Base-by-base conservation (phyloP, 2,888 invertebrate genomes). In the Orthosia gracilis region DNA sequence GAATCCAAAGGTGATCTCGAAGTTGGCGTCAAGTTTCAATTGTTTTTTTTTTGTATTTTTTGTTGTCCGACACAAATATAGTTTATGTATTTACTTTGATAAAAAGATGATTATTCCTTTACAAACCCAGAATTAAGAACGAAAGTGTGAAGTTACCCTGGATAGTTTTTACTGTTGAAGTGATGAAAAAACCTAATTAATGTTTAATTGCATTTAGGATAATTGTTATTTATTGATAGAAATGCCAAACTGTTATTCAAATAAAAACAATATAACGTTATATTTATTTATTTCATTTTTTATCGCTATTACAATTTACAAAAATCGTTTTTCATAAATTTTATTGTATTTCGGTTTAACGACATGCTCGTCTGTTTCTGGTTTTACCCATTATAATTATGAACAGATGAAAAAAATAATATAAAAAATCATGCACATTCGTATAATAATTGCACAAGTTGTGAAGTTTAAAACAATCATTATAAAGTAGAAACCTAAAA, bases 161-260 rank as follows among this genome's bases (percentile, higher is more conserved):
- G 4, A 9, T n/a, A n/a, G 4, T 7, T 26, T 45, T 13, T 31
- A 7, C n/a, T 17, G 5, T 31, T 52, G 21, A 65, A 74, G 52
- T 66, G 70, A 65, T 76, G 68, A 76, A 73, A 75, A 64, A 55
- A 68, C 54, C 67, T 23, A 54, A 21, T 21, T 61, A 66, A 40
- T 49, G 13, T 45, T 74, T 49, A 31, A 31, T 58, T 55, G 72
- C 63, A 87, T 84, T 88, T 91, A 92, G 86, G 83, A 81, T 88
- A 86, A 78, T 85, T 88, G 85, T 87, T 87, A 85, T 86, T 88
- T 84, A 85, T 89, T 89, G 15, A 76, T 80, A 76, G 85, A 84
- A 82, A 90, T 82, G 86, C 88, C 86, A 91, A 91, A 91, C 81
- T 87, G 78, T 87, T 84, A 83, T 81, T 81, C 57, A 84, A 85